These are phyloP conservation scores for Cryptocheilus praepositus DNA, from an alignment of 2,888 invertebrate species.

Conservation along the genomic window DNA sequence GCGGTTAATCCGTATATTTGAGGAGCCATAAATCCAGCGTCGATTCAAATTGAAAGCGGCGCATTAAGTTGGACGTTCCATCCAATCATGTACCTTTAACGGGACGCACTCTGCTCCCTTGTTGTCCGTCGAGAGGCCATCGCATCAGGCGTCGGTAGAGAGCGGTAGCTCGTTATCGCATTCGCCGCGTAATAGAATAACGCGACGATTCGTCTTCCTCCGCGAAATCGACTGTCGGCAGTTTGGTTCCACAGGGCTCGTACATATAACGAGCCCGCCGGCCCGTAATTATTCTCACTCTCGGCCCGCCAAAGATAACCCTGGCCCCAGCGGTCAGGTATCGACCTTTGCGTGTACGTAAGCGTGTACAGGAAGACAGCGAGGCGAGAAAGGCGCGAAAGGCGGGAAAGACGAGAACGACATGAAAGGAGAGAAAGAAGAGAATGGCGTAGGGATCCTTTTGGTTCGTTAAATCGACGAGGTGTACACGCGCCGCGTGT, in stretches of 20 bases:
- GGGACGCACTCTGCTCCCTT: no score
- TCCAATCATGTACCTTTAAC: no score
- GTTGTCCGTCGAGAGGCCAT: constrained; percentile 1
- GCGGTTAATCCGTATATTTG: no score
- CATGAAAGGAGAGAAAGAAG: no score
- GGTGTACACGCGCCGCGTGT: constrained; percentile 13
- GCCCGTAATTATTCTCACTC: constrained; percentile 36
- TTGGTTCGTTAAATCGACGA: constrained; percentile 56
- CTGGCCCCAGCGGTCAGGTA: constrained; percentile 33
- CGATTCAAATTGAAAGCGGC: no score
- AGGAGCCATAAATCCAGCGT: no score
- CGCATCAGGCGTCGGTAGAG: not conserved
- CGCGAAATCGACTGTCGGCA: constrained; percentile 13
- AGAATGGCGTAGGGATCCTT: not conserved
- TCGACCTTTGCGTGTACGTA: constrained; percentile 27
- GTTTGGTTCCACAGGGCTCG: constrained; percentile 5
- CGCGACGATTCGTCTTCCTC: constrained; percentile 22
- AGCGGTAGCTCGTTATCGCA: constrained; percentile 23
- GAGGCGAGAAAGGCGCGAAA: not conserved
- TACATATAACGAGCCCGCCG: constrained; percentile 10
- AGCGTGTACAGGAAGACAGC: not conserved
- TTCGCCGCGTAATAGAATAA: constrained; percentile 29
- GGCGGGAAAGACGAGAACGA: no score
- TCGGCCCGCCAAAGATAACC: constrained; percentile 42
- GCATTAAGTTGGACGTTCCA: no score